Base-by-base conservation (phyloP, 1,140 invertebrate genomes). In the Achatina immaculata region DNA sequence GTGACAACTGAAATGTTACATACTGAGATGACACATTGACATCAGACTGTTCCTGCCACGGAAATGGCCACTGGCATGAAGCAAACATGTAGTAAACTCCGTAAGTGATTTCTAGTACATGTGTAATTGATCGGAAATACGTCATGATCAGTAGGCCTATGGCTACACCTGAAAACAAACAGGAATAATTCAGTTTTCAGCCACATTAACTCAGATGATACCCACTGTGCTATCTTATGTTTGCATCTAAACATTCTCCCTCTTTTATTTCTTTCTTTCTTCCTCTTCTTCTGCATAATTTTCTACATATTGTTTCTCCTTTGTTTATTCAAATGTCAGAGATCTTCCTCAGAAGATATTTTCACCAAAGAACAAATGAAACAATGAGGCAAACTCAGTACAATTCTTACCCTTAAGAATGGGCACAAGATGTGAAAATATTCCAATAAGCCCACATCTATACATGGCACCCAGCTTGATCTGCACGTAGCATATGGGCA, bases 381-480 rank as follows among this genome's bases (percentile, higher is more conserved):
- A n/a, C n/a, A n/a, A n/a, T n/a, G n/a, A n/a, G n/a, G n/a, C 43
- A 45, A 45, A 45, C 43, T 7, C 6, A 6, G n/a, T 55, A n/a
- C n/a, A 21, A 21, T n/a, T 9, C 62, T 28, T 43, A 90, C 89
- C 88, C 87, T 90, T 90, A 3, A 89, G 75, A 68, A 89, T 81
- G 0, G 89, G 89, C 6, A 89, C 77, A 0, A 89, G 74, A 43
- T 87, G 84, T 34, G 84, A 82, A 82, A 89, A 89, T 68, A 88
- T 86, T 7, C 85, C 88, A 4, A 90, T 81, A 55, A 89, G 82
- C 9, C 88, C 88, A 34, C 83, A 79, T 68, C 84, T 84, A 80
- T 87, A 87, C 19, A 90, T 68, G 28, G 86, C 86, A 48, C 89
- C 89, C 11, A 90, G 82, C 73, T 89, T 90, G 19, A 89, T 83